Percentiles rank a stretch among this genome's conserved stretches.
Evolutionary conservation across 2,113 vertebrate species (phyloP).

Genomic region (Tamias sibiricus): DNA sequence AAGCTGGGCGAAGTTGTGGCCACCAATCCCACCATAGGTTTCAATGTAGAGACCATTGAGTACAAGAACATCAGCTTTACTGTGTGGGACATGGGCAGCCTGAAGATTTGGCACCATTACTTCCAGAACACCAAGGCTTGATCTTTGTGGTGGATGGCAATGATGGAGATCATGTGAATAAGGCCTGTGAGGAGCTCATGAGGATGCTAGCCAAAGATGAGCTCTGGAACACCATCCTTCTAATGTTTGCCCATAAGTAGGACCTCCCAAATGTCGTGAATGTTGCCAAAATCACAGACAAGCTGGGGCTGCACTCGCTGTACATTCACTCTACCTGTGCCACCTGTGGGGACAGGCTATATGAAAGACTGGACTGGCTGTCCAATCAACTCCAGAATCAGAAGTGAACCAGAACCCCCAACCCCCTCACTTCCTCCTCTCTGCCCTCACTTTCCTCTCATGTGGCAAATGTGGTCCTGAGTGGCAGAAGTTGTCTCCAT

Average conservation of each 20-base stretch:
- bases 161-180: conserved; percentile 92
- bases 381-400: conserved; percentile 94
- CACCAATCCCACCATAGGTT: no score
- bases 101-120: conserved; percentile 90
- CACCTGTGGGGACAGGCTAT: conserved; percentile 94
- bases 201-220: conserved; percentile 97
- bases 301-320: conserved; percentile 94
- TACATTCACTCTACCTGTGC: conserved; percentile 98
- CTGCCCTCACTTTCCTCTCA: conserved; percentile 89
- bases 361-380: conserved; percentile 98
- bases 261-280: conserved; percentile 97
- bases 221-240: conserved; percentile 93
- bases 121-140: conserved; percentile 99
- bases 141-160: conserved; percentile 98
- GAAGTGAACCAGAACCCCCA: conserved; percentile 87
- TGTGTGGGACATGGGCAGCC: no score
- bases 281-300: conserved; percentile 94
- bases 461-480: conserved; percentile 91
- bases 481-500: conserved; percentile 91
- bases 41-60: no score
- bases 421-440: conserved; percentile 73
- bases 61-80: no score
- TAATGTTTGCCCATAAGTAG: conserved; percentile 98
- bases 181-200: conserved; percentile 94
- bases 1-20: no score